phyloP scores from a whole-genome alignment of 2,797 vertebrate genomes.

The Lepilemur ruficaudatus region DNA sequence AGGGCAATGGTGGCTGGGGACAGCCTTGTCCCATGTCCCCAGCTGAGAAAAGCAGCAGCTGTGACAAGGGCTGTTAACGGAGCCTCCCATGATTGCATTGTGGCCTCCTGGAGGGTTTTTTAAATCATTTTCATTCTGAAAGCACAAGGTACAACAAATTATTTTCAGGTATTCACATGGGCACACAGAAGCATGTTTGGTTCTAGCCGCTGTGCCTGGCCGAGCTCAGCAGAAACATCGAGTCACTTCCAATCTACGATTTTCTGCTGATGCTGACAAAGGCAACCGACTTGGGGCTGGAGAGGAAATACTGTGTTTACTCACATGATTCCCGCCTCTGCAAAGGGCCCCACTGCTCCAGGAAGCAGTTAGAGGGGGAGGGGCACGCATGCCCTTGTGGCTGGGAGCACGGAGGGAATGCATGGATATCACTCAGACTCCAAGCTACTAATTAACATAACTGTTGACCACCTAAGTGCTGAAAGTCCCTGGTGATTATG shows the following conservation, averaged over 20 bases:
- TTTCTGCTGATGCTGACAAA: slow-evolving; percentile 39
- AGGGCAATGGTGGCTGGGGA: not conserved
- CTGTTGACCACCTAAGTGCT: not conserved
- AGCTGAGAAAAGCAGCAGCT: not conserved
- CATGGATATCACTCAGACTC: not conserved
- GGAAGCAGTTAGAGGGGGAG: not conserved
- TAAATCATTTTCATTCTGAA: slow-evolving; percentile 37
- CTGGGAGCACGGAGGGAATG: fast-evolving
- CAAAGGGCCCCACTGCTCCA: not conserved
- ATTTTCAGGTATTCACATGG: slow-evolving; percentile 26
- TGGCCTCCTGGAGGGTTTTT: not conserved
- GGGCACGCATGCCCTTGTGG: too few relatives aligned
- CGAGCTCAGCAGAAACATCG: not conserved
- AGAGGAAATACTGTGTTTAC: slow-evolving; percentile 30
- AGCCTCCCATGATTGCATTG: not conserved
- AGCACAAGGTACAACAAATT: not conserved
- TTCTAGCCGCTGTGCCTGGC: not conserved
- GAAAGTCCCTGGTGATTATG: not conserved
- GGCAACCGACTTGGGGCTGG: not conserved
- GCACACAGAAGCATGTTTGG: not conserved
- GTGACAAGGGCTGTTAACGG: not conserved
- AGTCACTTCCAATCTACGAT: slow-evolving; percentile 19
- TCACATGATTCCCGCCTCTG: not conserved
- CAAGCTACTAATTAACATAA: not conserved
- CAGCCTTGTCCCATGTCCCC: not conserved